These are phyloP conservation scores for Acipenser transmontanus DNA, from an alignment of 2,797 vertebrate species.

Conservation along the genomic window DNA sequence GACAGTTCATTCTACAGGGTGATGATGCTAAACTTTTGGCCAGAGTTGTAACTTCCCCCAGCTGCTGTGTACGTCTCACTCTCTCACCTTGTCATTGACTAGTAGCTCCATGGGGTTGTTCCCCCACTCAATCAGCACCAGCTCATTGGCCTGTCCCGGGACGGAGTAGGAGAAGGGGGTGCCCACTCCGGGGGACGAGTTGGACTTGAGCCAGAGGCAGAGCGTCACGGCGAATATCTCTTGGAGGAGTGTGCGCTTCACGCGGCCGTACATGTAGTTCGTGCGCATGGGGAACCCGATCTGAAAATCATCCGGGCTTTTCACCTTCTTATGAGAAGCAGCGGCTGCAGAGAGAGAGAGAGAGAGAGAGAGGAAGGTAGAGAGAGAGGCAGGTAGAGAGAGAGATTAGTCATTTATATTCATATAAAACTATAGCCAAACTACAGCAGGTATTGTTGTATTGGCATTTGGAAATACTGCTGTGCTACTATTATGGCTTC, in stretches of 20 bases:
- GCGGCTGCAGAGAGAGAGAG: conserved; percentile 36
- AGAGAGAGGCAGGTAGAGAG: too few relatives aligned
- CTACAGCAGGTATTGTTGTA: neutral
- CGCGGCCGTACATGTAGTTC: conserved; percentile 71
- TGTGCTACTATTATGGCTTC: too few relatives aligned
- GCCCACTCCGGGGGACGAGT: conserved; percentile 59
- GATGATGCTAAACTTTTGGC: too few relatives aligned
- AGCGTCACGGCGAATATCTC: conserved; percentile 73
- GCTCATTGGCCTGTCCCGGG: conserved; percentile 71
- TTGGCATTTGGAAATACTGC: too few relatives aligned
- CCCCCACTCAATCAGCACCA: conserved; percentile 77
- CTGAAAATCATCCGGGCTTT: conserved; percentile 60
- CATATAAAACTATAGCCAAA: neutral
- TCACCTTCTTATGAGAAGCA: conserved; percentile 45
- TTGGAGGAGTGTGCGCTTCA: conserved; percentile 58
- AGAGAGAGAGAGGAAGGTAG: neutral
- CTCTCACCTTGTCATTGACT: conserved; percentile 64
- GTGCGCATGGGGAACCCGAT: conserved; percentile 75
- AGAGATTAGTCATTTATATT: neutral
- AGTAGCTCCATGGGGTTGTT: conserved; percentile 76
- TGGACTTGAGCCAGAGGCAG: conserved; percentile 70
- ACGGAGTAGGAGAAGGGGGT: conserved; percentile 78
- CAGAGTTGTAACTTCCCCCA: too few relatives aligned
- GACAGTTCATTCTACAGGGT: too few relatives aligned
- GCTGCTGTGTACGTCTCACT: neutral